These are phyloP conservation scores for Eupithecia tripunctaria DNA, from an alignment of 2,888 invertebrate species.

Conservation along the genomic window DNA sequence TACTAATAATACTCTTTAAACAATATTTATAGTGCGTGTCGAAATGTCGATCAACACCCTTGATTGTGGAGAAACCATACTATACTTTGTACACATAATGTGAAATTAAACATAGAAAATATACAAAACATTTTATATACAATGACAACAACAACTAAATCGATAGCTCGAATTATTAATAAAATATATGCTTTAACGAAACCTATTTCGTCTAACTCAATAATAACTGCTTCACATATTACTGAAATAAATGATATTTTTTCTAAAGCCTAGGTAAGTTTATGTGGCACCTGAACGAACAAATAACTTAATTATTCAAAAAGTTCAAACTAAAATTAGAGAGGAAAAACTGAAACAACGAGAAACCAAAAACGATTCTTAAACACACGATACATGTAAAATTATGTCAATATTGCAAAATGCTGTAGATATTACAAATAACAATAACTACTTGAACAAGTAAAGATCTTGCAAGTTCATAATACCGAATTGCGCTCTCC, in stretches of 20 bases:
- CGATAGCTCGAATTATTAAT: conserved; percentile 59
- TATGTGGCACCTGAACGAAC: conserved; percentile 65
- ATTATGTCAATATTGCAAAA: conserved; percentile 36
- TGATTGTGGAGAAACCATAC: conserved; percentile 68
- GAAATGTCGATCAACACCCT: conserved; percentile 63
- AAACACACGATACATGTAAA: conserved; percentile 35
- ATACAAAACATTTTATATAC: conserved; percentile 82
- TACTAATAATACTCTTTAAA: conserved; percentile 83
- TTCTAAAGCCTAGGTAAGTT: conserved; percentile 60
- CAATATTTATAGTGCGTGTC: conserved; percentile 79
- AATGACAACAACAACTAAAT: conserved; percentile 78
- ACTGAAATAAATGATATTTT: conserved; percentile 28
- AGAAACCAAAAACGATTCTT: conserved; percentile 50
- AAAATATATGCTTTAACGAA: conserved; percentile 61
- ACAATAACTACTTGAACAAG: conserved; percentile 54
- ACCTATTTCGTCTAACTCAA: conserved; percentile 52
- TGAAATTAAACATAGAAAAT: conserved; percentile 80
- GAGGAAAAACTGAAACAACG: conserved; percentile 66
- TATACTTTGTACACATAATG: conserved; percentile 80
- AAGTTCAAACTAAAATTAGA: conserved; percentile 55
- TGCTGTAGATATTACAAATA: conserved; percentile 40
- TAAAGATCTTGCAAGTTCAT: conserved; percentile 58
- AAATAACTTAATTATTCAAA: conserved; percentile 61
- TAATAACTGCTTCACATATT: conserved; percentile 16
- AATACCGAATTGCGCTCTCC: conserved; percentile 66